Evolutionary conservation across 1,140 invertebrate species (phyloP), one percentile per base, ranked within the genome.

Genomic region (Ostrea denselamellosa): DNA sequence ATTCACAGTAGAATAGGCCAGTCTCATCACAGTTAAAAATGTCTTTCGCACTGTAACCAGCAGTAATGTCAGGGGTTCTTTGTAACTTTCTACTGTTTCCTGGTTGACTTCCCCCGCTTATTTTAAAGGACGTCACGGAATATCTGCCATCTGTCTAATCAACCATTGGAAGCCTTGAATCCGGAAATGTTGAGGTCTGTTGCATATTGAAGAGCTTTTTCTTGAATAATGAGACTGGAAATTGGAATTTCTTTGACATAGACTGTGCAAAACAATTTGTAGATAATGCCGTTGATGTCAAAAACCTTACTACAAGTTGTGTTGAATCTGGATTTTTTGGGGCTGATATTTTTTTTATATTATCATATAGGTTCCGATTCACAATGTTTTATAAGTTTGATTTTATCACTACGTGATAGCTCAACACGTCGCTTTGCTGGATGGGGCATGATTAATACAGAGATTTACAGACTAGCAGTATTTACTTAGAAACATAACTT

Each of bases 21-120:
- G 89, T 92, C 87, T 92, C 90, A 84, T 92, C 91, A 25, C 71
- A 68, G 83, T 92, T 92, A 84, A 81, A 92, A 25, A 92, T 85
- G 25, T 85, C 56, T 17, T n/a, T 71, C 44, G 8, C 0, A 10
- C 8, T 22, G n/a, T 22, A 71, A 28, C 56, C 89, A 34, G 34
- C 0, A 12, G 56, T 58, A 14, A 0, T 56, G 17, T 56, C 54
- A 56, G 54, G 54, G 17, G 17, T 9, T 56, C 54, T 56, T 56
- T 56, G 54, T 56, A 56, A 56, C 17, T 14, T 56, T 56, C 54
- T 9, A 56, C 54, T 0, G 54, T 56, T 14, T 12, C 54, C 17
- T 9, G 54, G 54, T 56, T 14, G 17, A 2, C 54, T 12, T 7
- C 12, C 17, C 54, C n/a, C n/a, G n/a, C n/a, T n/a, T n/a, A n/a